phyloP scores from a whole-genome alignment of 2,888 invertebrate species.

The Sarcophaga carnaria region DNA sequence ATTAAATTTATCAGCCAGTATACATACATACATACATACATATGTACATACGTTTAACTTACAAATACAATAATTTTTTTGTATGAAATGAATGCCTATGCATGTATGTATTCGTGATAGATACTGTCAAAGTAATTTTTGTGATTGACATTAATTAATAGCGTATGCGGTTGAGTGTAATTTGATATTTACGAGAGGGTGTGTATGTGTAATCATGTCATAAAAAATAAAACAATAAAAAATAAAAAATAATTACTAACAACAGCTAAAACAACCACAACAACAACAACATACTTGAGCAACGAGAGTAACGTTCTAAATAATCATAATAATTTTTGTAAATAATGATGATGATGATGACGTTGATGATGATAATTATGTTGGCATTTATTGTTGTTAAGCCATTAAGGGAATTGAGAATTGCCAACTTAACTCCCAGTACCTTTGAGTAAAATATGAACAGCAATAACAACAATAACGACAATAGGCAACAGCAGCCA shows the following conservation, averaged over 20 bases:
- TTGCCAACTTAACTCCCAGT: conserved; percentile 10
- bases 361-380: not conserved
- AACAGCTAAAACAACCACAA: not conserved
- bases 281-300: not conserved
- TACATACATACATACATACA: no score
- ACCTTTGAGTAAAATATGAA: conserved; percentile 15
- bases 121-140: conserved; percentile 25
- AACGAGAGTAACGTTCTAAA: not conserved
- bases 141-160: conserved; percentile 62
- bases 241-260: not conserved
- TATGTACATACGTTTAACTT: no score
- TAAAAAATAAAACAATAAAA: not conserved
- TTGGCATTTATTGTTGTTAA: conserved; percentile 51
- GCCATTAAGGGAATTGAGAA: conserved; percentile 50
- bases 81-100: not conserved
- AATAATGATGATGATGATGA: not conserved
- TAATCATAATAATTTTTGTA: not conserved
- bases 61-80: no score
- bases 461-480: conserved; percentile 13
- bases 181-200: conserved; percentile 1
- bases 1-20: no score
- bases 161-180: conserved; percentile 34
- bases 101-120: not conserved
- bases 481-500: not conserved
- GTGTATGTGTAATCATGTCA: conserved; percentile 3